A percentile compares a stretch with the other conserved stretches of the same genome.
Evolutionary conservation across 2,797 vertebrate species (phyloP).

Genomic region (Phrynocephalus forsythii): DNA sequence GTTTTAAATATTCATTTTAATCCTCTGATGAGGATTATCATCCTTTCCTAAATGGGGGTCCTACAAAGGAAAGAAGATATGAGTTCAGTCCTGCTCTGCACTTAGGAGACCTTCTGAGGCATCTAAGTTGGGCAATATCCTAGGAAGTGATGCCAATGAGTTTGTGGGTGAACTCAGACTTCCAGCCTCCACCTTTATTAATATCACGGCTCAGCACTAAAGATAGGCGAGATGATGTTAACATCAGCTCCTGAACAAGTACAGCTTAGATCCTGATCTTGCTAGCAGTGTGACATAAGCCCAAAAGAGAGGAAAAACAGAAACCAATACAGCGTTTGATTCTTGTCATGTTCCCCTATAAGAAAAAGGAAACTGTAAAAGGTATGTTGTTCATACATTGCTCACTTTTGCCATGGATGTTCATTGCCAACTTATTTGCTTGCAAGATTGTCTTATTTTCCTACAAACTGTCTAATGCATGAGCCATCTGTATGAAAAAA

Average conservation of each 20-base stretch:
- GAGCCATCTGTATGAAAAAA: background rate
- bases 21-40: background rate
- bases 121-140: slow-evolving; percentile 11
- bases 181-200: slow-evolving; percentile 12
- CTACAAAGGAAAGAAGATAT: background rate
- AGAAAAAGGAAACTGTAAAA: background rate
- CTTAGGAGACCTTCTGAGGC: background rate
- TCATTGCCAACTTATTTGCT: background rate
- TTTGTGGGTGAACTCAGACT: background rate
- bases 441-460: background rate
- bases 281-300: background rate
- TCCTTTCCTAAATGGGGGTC: background rate
- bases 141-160: slow-evolving; percentile 17
- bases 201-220: background rate
- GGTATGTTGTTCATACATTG: background rate
- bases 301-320: background rate
- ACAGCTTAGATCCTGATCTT: slow-evolving; percentile 10
- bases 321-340: background rate
- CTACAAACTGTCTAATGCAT: background rate
- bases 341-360: background rate
- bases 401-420: background rate
- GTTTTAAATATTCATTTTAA: background rate
- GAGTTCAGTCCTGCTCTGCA: background rate
- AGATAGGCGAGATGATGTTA: background rate
- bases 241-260: background rate